Base-by-base conservation (phyloP, 2,888 invertebrate genomes). In the Euzophera pinguis region DNA sequence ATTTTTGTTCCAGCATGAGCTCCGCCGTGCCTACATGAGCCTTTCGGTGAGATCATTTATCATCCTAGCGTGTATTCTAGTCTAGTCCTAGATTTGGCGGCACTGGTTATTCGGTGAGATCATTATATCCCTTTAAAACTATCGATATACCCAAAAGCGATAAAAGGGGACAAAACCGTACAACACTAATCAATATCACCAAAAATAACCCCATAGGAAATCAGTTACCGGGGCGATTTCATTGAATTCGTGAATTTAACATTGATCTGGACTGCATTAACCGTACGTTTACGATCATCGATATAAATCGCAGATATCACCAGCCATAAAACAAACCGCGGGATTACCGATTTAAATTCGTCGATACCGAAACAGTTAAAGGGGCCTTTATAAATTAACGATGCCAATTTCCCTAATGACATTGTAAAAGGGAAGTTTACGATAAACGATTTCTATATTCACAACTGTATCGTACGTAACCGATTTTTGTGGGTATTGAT, bases 321-420 rank as follows among this genome's bases (percentile, higher is more conserved):
- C 22, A 71, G 75, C 81, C 71, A 80, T 89, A 84, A 88, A 88
- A 85, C 85, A 84, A 85, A 85, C 87, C 88, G 66, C 82, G 60
- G 79, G 82, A 85, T 87, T 84, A 84, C 78, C 77, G 80, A 84
- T 86, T 87, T 81, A 81, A 87, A 85, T 86, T 77, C 80, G 75
- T 77, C 78, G 84, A 87, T 88, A 87, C 75, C 77, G 69, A 67
- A 77, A 75, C 84, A 79, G 78, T 84, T 80, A 81, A 78, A 77
- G 77, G 77, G 75, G 73, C 73, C 75, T 81, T 81, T 85, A 84
- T 82, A 86, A 86, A 88, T 87, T 85, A 88, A 87, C 84, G 84
- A 81, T 60, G 71, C 75, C 84, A 87, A 89, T 90, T 88, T 88
- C 81, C 86, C 84, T 89, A 88, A 90, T 89, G 86, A 88, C 83